Conservation (phyloP, 2,888 invertebrate species). For the Eustalomyia histrio region DNA sequence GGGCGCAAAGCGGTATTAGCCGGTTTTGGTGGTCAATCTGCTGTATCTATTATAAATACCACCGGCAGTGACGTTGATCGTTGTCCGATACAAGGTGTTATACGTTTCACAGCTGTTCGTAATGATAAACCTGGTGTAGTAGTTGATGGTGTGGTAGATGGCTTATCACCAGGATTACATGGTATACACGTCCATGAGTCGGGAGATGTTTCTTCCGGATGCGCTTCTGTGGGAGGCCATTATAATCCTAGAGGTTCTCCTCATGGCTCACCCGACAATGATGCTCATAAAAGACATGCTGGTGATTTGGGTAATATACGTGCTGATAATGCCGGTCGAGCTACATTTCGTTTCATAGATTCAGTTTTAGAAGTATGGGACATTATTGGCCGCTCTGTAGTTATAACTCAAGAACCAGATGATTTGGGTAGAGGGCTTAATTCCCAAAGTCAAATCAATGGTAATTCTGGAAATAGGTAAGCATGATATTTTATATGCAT, state of each 20-base stretch:
- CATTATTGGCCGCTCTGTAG: conserved; percentile 89
- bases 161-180: conserved; percentile 83
- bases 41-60: conserved; percentile 87
- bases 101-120: conserved; percentile 83
- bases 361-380: conserved; percentile 84
- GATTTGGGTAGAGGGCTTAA: conserved; percentile 82
- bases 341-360: conserved; percentile 84
- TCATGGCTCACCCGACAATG: conserved; percentile 81
- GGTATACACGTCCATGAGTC: conserved; percentile 84
- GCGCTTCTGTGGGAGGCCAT: conserved; percentile 83
- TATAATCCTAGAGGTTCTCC: conserved; percentile 81
- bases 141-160: conserved; percentile 92
- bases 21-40: conserved; percentile 87
- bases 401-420: conserved; percentile 84
- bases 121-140: conserved; percentile 81
- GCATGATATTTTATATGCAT: background rate
- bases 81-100: conserved; percentile 84
- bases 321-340: conserved; percentile 83
- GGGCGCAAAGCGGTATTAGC: conserved; percentile 88
- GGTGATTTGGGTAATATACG: conserved; percentile 85
- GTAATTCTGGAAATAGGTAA: conserved; percentile 84
- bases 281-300: conserved; percentile 80
- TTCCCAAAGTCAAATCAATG: conserved; percentile 82
- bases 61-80: conserved; percentile 73
- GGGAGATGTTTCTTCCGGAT: conserved; percentile 85